Percentiles rank a stretch among this genome's conserved stretches.
phyloP scores from a whole-genome alignment of 2,888 invertebrate genomes.

The Sphecodes monilicornis region DNA sequence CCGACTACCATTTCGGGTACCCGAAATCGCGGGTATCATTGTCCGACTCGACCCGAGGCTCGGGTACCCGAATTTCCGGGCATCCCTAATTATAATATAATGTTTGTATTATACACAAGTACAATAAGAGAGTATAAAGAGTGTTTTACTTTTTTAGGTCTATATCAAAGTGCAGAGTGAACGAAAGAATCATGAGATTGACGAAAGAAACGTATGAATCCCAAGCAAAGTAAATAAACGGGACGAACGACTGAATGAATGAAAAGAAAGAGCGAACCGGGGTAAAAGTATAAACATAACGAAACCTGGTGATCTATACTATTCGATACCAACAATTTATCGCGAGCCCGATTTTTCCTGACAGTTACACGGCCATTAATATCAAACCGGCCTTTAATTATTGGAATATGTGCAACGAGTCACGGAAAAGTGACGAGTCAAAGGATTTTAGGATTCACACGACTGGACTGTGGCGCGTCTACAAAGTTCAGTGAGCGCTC shows the following conservation, averaged over 20 bases:
- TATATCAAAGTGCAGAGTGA: too few species aligned
- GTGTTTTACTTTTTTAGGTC: too few species aligned
- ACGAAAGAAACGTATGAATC: too few species aligned
- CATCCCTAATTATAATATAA: too few species aligned
- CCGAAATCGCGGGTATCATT: too few species aligned
- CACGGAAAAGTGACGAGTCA: constrained; percentile 40
- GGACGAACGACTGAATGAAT: background rate
- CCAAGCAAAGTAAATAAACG: too few species aligned
- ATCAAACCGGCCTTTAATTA: constrained; percentile 12
- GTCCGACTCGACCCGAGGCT: too few species aligned
- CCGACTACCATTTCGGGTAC: too few species aligned
- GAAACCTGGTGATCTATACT: background rate
- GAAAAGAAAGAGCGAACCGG: background rate
- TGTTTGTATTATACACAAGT: too few species aligned
- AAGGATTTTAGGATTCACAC: constrained; percentile 64
- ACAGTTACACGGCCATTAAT: background rate
- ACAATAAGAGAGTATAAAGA: too few species aligned
- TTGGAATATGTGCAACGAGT: background rate
- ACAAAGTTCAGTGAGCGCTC: constrained; percentile 50
- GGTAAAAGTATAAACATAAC: background rate
- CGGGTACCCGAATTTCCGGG: too few species aligned
- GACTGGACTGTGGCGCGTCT: constrained; percentile 63
- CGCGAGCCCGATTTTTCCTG: background rate
- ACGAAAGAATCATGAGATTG: too few species aligned
- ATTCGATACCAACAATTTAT: background rate